These are phyloP conservation scores for Galemys pyrenaicus DNA, from an alignment of 2,113 vertebrate species.

Conservation along the genomic window DNA sequence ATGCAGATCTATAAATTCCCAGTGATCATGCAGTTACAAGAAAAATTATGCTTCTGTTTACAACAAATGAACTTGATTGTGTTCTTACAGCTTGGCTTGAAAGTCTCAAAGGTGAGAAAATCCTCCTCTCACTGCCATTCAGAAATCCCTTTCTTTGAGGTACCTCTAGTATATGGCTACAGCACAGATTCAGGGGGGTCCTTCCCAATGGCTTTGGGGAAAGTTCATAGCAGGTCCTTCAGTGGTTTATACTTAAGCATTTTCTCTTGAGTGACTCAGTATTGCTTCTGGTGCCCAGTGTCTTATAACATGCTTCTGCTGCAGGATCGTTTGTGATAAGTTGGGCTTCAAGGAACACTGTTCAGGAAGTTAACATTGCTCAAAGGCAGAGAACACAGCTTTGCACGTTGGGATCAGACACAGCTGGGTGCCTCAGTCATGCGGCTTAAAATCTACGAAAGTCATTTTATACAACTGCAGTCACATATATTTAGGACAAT, in stretches of 20 bases:
- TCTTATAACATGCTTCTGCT: background rate
- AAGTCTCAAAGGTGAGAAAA: background rate
- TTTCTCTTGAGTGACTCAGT: background rate
- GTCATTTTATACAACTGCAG: background rate
- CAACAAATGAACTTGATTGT: background rate
- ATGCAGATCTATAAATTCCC: slow-evolving; percentile 12
- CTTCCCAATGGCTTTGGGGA: background rate
- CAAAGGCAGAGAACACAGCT: background rate
- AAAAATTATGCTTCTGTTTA: background rate
- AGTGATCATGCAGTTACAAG: background rate
- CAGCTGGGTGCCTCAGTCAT: too few relatives aligned
- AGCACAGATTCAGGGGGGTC: background rate
- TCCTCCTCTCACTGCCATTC: background rate
- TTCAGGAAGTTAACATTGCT: background rate
- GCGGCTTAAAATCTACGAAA: background rate
- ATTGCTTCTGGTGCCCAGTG: background rate
- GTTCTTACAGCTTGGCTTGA: background rate
- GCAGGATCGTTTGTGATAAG: background rate
- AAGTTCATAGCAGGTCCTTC: background rate
- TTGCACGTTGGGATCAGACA: background rate
- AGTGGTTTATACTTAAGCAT: background rate
- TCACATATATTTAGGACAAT: background rate
- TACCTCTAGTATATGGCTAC: background rate
- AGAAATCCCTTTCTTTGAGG: background rate
- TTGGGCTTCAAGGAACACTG: background rate